Conservation (phyloP, 2,113 vertebrate genomes). For the Vimba vimba region DNA sequence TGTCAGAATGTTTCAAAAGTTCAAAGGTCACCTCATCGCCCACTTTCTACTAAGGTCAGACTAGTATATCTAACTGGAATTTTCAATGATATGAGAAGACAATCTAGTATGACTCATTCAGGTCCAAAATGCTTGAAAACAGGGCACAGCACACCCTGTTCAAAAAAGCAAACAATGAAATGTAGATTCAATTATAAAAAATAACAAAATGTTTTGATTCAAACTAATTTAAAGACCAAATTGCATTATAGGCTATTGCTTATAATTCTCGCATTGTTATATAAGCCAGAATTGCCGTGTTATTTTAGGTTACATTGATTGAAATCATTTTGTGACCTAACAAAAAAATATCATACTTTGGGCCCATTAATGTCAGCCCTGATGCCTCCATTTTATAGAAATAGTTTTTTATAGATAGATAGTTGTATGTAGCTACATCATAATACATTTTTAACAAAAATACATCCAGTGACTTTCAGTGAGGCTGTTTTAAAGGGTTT, state of each 20-base stretch:
- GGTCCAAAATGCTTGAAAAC: not conserved
- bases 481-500: constrained; percentile 2
- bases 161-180: not conserved
- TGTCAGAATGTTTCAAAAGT: not conserved
- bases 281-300: not conserved
- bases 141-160: not conserved
- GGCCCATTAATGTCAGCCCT: not conserved
- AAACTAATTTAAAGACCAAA: not conserved
- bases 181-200: not conserved
- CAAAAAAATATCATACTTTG: not conserved
- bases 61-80: not conserved
- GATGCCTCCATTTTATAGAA: not conserved
- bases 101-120: not conserved
- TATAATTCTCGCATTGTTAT: not conserved
- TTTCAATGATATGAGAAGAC: not conserved
- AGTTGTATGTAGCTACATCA: not conserved
- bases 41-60: not conserved
- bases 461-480: not conserved
- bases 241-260: not conserved
- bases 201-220: not conserved
- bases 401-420: not conserved
- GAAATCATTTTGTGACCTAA: not conserved
- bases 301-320: not conserved
- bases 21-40: not conserved
- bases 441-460: not conserved